phyloP scores from a whole-genome alignment of 2,888 invertebrate genomes.

The Monochamus alternatus region DNA sequence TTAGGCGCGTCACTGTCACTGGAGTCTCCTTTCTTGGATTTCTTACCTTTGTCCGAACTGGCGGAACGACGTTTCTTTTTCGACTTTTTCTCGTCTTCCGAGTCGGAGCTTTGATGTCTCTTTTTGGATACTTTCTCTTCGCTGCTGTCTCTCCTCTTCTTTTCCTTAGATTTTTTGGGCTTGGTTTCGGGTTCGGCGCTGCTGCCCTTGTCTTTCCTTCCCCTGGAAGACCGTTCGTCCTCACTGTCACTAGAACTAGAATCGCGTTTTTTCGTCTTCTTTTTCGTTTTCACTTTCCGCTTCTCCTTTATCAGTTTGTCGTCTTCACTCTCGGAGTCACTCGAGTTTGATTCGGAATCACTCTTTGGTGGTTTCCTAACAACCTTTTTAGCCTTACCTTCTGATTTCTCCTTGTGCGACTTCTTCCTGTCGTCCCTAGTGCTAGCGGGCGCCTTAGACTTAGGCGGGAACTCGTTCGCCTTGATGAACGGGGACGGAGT shows the following conservation, averaged over 20 bases:
- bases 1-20: constrained; percentile 67
- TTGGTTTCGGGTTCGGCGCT: constrained; percentile 70
- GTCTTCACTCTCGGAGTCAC: constrained; percentile 68
- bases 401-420: constrained; percentile 65
- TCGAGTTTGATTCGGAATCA: constrained; percentile 68
- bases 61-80: constrained; percentile 70
- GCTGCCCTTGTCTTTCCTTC: constrained; percentile 72
- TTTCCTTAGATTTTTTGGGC: constrained; percentile 72
- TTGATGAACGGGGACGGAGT: constrained; percentile 90
- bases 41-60: constrained; percentile 73
- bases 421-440: constrained; percentile 72
- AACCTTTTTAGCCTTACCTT: constrained; percentile 64
- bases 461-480: constrained; percentile 76
- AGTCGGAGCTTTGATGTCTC: constrained; percentile 76
- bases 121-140: constrained; percentile 74
- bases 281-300: constrained; percentile 65
- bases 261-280: constrained; percentile 69
- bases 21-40: constrained; percentile 66
- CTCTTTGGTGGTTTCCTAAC: constrained; percentile 67
- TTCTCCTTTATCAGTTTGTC: constrained; percentile 63
- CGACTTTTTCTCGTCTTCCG: constrained; percentile 75
- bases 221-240: constrained; percentile 64
- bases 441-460: constrained; percentile 61
- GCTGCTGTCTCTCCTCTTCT: constrained; percentile 69
- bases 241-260: constrained; percentile 72